phyloP scores from a whole-genome alignment of 2,888 invertebrate genomes.

The Litoditis marina region DNA sequence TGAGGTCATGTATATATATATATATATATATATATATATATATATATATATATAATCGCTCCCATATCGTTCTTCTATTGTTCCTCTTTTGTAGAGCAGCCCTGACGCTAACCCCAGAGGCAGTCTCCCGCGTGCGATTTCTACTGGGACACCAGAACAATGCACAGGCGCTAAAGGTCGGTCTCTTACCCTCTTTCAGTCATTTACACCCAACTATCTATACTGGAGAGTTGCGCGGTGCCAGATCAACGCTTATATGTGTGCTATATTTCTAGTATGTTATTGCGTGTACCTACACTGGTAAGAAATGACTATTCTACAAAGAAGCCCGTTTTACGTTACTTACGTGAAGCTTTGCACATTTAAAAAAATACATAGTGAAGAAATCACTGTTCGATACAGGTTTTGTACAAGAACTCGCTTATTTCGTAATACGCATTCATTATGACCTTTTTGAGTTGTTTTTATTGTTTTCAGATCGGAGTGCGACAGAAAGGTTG shows the following conservation, averaged over 20 bases:
- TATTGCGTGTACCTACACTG: no score
- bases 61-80: background rate
- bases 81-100: slow-evolving; percentile 59
- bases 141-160: slow-evolving; percentile 61
- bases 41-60: background rate
- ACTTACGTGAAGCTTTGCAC: no score
- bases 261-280: background rate
- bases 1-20: no score
- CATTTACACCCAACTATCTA: no score
- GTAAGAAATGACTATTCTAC: no score
- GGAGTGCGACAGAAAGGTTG: slow-evolving; percentile 95
- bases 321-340: no score
- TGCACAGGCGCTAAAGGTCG: slow-evolving; percentile 59
- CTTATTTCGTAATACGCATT: background rate
- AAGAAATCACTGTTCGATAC: background rate
- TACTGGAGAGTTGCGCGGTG: no score
- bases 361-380: background rate
- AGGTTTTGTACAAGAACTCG: no score
- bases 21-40: background rate
- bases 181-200: background rate
- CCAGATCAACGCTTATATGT: no score
- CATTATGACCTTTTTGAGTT: background rate
- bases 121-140: slow-evolving; percentile 63
- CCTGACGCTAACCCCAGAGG: slow-evolving; percentile 63
- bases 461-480: slow-evolving; percentile 77